phyloP scores from a whole-genome alignment of 2,888 invertebrate genomes.

The Aphodius granarius region DNA sequence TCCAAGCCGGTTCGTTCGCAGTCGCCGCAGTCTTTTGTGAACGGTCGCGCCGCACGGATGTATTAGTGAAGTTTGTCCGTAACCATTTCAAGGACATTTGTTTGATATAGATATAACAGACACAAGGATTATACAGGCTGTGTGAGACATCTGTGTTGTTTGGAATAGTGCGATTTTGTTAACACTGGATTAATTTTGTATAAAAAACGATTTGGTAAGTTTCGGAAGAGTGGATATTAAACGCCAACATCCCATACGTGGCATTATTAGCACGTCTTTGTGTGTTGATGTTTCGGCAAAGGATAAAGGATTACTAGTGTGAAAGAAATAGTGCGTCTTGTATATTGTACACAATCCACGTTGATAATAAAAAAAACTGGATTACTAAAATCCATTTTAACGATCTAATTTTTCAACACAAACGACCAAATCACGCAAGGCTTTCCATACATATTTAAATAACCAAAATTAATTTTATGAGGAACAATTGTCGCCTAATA shows the following conservation, averaged over 20 bases:
- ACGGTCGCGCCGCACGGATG: slow-evolving; percentile 27
- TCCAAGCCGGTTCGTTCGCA: slow-evolving; percentile 31
- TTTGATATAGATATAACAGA: too few species aligned
- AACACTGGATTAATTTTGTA: background rate
- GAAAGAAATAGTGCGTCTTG: too few species aligned
- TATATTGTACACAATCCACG: too few species aligned
- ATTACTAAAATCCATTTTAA: background rate
- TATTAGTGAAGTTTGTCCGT: slow-evolving; percentile 18
- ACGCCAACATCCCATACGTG: background rate
- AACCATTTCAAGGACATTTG: slow-evolving; percentile 41
- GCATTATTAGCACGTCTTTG: background rate
- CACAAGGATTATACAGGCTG: background rate
- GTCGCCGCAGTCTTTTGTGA: slow-evolving; percentile 44
- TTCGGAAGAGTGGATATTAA: background rate
- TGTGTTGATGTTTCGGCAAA: background rate
- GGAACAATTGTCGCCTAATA: too few species aligned
- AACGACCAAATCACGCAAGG: too few species aligned
- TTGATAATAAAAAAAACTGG: background rate
- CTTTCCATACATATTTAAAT: too few species aligned
- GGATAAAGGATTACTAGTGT: background rate
- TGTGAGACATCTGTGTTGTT: slow-evolving; percentile 2
- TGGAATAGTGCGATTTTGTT: slow-evolving; percentile 31
- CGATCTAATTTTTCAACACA: background rate
- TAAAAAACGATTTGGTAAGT: background rate
- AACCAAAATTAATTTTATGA: too few species aligned